Conservation (phyloP, 2,113 vertebrate genomes). For the Triplophysa dalaica region DNA sequence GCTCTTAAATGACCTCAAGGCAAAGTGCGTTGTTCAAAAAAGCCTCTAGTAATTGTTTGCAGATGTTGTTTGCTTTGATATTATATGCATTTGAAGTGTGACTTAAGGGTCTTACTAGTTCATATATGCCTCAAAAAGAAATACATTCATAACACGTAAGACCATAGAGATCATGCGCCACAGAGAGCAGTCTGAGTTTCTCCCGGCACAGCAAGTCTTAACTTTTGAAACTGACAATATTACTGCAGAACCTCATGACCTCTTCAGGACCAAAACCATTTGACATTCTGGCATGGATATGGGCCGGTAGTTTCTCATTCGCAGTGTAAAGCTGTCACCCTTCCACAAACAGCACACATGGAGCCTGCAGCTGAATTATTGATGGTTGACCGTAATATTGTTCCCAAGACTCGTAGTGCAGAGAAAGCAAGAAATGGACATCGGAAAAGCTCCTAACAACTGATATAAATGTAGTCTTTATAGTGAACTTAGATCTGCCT, state of each 20-base stretch:
- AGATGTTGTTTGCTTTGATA: too few relatives aligned
- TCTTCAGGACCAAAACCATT: neutral
- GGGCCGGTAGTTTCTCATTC: neutral
- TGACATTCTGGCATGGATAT: constrained; percentile 4
- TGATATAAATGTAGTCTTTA: too few relatives aligned
- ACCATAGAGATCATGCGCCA: too few relatives aligned
- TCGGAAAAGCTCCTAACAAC: neutral
- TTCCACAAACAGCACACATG: neutral
- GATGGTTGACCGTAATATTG: neutral
- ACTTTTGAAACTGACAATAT: constrained; percentile 13
- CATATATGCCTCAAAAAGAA: too few relatives aligned
- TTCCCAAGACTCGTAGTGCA: neutral
- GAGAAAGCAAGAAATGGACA: neutral
- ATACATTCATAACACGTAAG: too few relatives aligned
- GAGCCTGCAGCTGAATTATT: constrained; percentile 13
- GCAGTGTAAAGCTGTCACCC: constrained; percentile 24
- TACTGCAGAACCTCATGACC: constrained; percentile 4
- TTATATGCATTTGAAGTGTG: too few relatives aligned
- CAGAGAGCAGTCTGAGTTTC: neutral
- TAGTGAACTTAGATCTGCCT: too few relatives aligned
- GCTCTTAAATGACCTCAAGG: too few relatives aligned
- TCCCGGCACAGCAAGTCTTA: neutral
- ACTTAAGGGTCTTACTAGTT: too few relatives aligned
- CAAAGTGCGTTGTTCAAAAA: too few relatives aligned
- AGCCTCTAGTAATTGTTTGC: too few relatives aligned